phyloP scores from a whole-genome alignment of 2,888 invertebrate genomes.

The Antheraea yamamai region DNA sequence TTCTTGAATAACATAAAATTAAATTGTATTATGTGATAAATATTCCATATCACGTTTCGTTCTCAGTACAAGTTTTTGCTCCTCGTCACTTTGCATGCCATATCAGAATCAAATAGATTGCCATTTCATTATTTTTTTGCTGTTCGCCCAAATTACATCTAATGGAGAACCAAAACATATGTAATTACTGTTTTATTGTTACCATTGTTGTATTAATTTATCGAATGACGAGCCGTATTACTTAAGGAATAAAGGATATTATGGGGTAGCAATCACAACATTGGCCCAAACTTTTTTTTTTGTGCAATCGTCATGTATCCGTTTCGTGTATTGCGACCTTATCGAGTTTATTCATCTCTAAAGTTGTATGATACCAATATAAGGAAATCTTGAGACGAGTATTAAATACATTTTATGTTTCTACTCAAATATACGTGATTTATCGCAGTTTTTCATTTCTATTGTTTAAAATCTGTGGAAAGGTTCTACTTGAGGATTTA shows the following conservation, averaged over 20 bases:
- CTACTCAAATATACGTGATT: neutral
- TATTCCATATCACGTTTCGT: constrained; percentile 9
- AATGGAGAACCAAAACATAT: constrained; percentile 12
- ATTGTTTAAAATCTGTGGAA: neutral
- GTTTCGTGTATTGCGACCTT: constrained; percentile 5
- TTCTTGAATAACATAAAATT: neutral
- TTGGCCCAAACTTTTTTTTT: neutral
- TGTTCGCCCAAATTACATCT: constrained; percentile 6
- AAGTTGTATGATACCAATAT: neutral
- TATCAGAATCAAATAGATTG: constrained; percentile 20
- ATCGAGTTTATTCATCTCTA: constrained; percentile 10
- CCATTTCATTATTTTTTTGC: constrained; percentile 19
- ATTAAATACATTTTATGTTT: neutral
- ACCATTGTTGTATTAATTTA: constrained; percentile 13
- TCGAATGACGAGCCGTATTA: neutral
- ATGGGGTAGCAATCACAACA: neutral
- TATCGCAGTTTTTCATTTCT: neutral
- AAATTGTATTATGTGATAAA: neutral
- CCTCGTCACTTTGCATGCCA: constrained; percentile 16
- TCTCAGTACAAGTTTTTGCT: constrained; percentile 7
- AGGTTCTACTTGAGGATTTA: neutral
- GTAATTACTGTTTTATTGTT: constrained; percentile 10
- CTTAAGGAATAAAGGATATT: neutral
- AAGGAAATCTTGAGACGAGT: neutral
- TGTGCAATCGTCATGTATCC: neutral